Conservation (phyloP, 2,797 vertebrate species). For the Brachyalestes nurse region DNA sequence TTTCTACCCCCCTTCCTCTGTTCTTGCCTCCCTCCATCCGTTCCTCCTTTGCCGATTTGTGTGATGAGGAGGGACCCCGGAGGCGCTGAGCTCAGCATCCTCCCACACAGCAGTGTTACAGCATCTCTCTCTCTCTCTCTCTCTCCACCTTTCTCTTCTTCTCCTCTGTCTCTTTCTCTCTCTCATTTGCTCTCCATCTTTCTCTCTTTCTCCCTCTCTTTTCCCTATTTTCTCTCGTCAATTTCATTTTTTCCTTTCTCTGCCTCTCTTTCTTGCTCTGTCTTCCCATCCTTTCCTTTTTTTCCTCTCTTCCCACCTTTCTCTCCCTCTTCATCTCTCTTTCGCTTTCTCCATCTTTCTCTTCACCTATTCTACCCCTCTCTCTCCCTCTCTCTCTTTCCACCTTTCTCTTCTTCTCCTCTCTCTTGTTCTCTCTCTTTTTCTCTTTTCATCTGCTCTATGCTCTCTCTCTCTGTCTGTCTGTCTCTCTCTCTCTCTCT, state of each 20-base stretch:
- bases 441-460: not conserved
- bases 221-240: not conserved
- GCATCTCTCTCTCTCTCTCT: slow-evolving; percentile 12
- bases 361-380: too few species aligned
- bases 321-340: not conserved
- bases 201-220: not conserved
- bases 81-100: slow-evolving; percentile 4
- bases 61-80: not conserved
- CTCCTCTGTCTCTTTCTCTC: not conserved
- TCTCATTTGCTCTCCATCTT: too few species aligned
- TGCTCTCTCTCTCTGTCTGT: not conserved
- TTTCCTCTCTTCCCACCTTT: too few species aligned
- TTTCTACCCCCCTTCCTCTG: not conserved
- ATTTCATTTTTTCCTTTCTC: not conserved
- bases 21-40: not conserved
- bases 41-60: not conserved
- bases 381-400: not conserved
- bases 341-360: not conserved
- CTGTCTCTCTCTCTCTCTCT: too few species aligned
- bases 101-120: not conserved
- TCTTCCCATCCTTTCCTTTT: too few species aligned
- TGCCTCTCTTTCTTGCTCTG: not conserved
- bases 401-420: too few species aligned
- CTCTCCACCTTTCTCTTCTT: not conserved
- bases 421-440: not conserved